Conservation (phyloP, 2,113 vertebrate species). For the Prunella fulvescens region DNA sequence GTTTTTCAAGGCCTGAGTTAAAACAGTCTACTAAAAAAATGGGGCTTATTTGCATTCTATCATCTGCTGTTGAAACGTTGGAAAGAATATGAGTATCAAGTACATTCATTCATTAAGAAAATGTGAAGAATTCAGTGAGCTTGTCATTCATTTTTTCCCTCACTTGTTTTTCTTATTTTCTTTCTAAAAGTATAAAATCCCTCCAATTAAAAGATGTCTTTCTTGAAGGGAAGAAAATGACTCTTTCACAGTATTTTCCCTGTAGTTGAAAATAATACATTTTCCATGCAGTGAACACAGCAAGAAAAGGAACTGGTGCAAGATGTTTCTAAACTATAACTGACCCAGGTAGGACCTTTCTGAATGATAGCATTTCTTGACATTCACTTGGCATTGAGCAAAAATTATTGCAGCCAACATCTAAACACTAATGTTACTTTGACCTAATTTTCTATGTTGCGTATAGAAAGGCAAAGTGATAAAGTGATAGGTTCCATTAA, state of each 20-base stretch:
- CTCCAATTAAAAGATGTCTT: background rate
- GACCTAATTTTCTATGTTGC: background rate
- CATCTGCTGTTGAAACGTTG: background rate
- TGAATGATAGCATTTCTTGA: background rate
- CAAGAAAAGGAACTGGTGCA: background rate
- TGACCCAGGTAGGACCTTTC: background rate
- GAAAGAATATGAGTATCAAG: background rate
- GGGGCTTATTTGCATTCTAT: background rate
- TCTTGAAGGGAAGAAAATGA: background rate
- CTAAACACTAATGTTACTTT: background rate
- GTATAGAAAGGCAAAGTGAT: background rate
- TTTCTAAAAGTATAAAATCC: background rate
- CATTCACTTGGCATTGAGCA: background rate
- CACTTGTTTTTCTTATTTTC: background rate
- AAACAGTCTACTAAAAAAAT: background rate
- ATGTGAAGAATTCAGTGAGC: background rate
- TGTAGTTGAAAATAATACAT: background rate
- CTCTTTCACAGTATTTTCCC: background rate
- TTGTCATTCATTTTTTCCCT: background rate
- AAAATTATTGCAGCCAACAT: background rate
- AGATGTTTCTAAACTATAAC: background rate
- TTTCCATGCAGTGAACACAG: background rate
- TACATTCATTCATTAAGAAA: background rate
- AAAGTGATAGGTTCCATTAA: background rate
- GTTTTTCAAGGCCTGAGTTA: background rate